A percentile compares a stretch with the other conserved stretches of the same genome.
Evolutionary conservation across 2,797 vertebrate species (phyloP).

Genomic region (Esox masquinongy): DNA sequence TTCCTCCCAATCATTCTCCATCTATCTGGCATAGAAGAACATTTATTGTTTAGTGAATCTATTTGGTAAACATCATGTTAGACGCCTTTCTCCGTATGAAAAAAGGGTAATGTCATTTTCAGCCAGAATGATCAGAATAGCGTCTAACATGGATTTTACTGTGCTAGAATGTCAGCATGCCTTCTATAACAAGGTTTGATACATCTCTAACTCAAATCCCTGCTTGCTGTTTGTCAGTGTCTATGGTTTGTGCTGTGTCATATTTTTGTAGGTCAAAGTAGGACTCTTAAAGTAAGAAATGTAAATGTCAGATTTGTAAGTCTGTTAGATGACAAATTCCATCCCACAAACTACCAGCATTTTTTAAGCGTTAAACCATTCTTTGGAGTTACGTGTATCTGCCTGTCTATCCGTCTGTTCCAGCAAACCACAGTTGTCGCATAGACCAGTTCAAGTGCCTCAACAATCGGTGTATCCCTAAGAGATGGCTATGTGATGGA

Average conservation of each 20-base stretch:
- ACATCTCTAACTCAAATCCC: constrained; percentile 29
- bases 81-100: constrained; percentile 38
- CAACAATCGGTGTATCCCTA: constrained; percentile 95
- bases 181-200: constrained; percentile 33
- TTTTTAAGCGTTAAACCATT: background rate
- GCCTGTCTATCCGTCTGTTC: constrained; percentile 11
- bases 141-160: constrained; percentile 48
- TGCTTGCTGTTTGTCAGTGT: constrained; percentile 19
- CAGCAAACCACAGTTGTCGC: constrained; percentile 90
- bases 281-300: background rate
- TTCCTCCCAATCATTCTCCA: constrained; percentile 7
- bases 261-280: constrained; percentile 4
- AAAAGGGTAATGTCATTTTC: constrained; percentile 45
- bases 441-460: constrained; percentile 92
- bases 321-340: background rate
- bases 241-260: background rate
- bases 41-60: constrained; percentile 54
- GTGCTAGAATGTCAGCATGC: constrained; percentile 37
- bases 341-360: background rate
- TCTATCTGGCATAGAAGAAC: constrained; percentile 16
- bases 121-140: constrained; percentile 52
- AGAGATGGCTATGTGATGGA: constrained; percentile 95
- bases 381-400: background rate
- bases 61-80: constrained; percentile 50
- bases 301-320: background rate